Base-by-base conservation (phyloP, 37 sponge, comb jelly and placozoan genomes). In the Agelas oroides region DNA sequence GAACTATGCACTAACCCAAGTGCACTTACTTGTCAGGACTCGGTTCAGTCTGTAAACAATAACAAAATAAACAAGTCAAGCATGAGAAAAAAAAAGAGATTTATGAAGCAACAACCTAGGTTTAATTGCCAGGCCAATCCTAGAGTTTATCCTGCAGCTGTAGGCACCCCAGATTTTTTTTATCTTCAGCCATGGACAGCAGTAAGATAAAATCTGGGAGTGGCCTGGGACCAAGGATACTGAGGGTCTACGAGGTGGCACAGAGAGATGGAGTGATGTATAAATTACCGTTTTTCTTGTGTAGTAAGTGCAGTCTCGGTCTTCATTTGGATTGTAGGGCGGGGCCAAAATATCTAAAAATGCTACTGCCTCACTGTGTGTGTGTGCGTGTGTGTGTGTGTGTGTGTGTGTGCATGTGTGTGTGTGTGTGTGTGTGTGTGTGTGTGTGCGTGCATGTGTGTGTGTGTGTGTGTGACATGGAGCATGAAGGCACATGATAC, bases 271-370 rank as follows among this genome's bases (percentile, higher is more conserved):
- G 8, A 46, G 3, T 46, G 46, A n/a, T n/a, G n/a, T n/a, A n/a
- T n/a, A n/a, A n/a, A n/a, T 46, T 46, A 46, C 46, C 20, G 23
- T 17, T 57, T 82, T 61, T 65, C 30, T 90, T 76, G 54, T 56
- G 70, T 84, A 92, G 71, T 92, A 92, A 25, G 69, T 78, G 69
- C 92, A 92, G 55, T 92, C 88, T 78, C 92, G 69, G 23, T 84
- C 88, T 19, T 65, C 19, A 0, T 81, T 70, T 18, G 92, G 89
- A 32, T 87, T 58, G 31, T 94, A 94, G 16, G 95, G 89, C 34
- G 95, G 95, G 24, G 76, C 78, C 0, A 94, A 73, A 20, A 94
- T 88, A 53, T 94, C 95, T 34, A 94, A 53, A 38, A 94, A 91
- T 16, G 89, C 95, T 36, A 88, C 92, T 59, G 86, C 77, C 55